These are phyloP conservation scores for Tachuris rubrigastra DNA, from an alignment of 2,113 vertebrate genomes.

Conservation along the genomic window DNA sequence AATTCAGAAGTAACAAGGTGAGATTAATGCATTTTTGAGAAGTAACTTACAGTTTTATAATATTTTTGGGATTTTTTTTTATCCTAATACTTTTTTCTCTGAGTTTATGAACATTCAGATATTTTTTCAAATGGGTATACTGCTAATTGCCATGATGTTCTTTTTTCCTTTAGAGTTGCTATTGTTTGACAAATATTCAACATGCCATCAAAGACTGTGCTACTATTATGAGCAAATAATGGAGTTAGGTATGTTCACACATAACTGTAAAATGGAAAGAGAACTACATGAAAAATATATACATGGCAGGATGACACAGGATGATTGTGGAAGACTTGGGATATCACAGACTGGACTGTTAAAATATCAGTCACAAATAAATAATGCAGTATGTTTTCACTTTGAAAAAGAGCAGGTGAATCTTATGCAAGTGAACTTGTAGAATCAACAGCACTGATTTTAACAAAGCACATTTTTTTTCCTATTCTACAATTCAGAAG, in stretches of 20 bases:
- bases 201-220: rapidly evolving
- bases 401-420: background rate
- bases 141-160: background rate
- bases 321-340: background rate
- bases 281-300: background rate
- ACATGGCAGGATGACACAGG: background rate
- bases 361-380: background rate
- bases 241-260: background rate
- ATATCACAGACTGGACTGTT: background rate
- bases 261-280: background rate
- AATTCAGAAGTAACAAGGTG: slow-evolving; percentile 21
- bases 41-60: background rate
- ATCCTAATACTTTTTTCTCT: background rate
- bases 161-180: background rate
- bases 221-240: background rate
- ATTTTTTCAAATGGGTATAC: background rate
- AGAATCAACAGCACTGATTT: background rate
- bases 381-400: background rate
- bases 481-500: background rate
- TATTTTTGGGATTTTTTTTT: background rate
- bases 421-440: background rate
- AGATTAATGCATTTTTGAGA: slow-evolving; percentile 48
- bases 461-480: background rate
- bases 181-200: background rate
- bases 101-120: background rate